These are phyloP conservation scores for Diachasma alloeum DNA, from an alignment of 1,140 invertebrate species.

Conservation along the genomic window DNA sequence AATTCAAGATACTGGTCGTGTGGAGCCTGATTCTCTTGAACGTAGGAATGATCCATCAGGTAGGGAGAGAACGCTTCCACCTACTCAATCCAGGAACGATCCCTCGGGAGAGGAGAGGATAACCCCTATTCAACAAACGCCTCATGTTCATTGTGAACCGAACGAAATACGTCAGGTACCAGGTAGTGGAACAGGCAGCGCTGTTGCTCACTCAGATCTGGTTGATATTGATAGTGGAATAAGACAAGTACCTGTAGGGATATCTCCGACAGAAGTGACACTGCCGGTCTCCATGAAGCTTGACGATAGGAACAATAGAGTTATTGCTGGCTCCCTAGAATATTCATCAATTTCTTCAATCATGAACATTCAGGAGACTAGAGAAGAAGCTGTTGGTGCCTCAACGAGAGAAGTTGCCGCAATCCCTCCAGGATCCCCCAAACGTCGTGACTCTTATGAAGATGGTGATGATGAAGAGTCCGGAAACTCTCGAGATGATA, in stretches of 20 bases:
- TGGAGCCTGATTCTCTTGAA: slow-evolving; percentile 45
- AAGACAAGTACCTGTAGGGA: slow-evolving; percentile 57
- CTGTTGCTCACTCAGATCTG: slow-evolving; percentile 43
- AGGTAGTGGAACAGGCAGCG: slow-evolving; percentile 51
- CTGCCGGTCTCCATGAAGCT: slow-evolving; percentile 41
- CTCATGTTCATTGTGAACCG: slow-evolving; percentile 43
- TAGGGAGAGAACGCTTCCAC: slow-evolving; percentile 52
- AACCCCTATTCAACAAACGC: slow-evolving; percentile 27
- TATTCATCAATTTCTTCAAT: slow-evolving; percentile 39
- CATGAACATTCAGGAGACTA: slow-evolving; percentile 49
- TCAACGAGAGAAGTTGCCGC: slow-evolving; percentile 49
- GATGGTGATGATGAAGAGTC: slow-evolving; percentile 60
- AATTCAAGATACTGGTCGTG: slow-evolving; percentile 55
- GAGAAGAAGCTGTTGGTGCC: slow-evolving; percentile 61
- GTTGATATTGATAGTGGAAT: slow-evolving; percentile 38
- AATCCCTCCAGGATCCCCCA: slow-evolving; percentile 41
- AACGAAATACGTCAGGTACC: slow-evolving; percentile 53
- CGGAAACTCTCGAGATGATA: slow-evolving; percentile 56
- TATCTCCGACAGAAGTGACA: slow-evolving; percentile 50
- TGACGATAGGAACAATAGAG: slow-evolving; percentile 39
- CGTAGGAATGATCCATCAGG: slow-evolving; percentile 60
- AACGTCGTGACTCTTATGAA: slow-evolving; percentile 57
- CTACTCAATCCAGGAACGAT: slow-evolving; percentile 57
- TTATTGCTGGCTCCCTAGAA: slow-evolving; percentile 60
- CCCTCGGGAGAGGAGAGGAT: slow-evolving; percentile 56